Evolutionary conservation across 2,113 vertebrate species (phyloP).

Genomic region (Hydropotes inermis): DNA sequence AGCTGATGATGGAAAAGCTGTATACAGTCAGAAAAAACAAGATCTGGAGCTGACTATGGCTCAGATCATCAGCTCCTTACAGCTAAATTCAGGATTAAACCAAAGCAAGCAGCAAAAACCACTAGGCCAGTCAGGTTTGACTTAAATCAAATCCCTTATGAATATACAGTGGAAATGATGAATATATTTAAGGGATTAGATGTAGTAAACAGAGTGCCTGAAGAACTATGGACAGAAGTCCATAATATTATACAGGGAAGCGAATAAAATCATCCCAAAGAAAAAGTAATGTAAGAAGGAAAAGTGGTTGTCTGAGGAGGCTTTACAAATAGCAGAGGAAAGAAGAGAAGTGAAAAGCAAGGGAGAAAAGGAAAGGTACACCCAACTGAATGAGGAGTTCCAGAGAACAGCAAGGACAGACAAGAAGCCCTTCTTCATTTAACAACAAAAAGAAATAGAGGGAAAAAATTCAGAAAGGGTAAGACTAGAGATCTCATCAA

Average conservation of each 20-base stretch:
- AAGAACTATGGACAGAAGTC: background rate
- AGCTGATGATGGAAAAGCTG: background rate
- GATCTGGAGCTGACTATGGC: background rate
- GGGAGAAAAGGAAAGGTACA: background rate
- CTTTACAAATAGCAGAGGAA: background rate
- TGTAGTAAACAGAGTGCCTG: background rate
- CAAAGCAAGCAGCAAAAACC: background rate
- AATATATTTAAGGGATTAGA: background rate
- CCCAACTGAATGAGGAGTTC: background rate
- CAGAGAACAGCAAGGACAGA: background rate
- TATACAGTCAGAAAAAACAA: background rate
- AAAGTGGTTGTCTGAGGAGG: background rate
- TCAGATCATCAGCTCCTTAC: background rate
- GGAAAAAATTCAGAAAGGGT: background rate
- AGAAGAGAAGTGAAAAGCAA: background rate
- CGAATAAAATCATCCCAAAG: background rate
- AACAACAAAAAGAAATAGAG: background rate
- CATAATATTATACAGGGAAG: background rate
- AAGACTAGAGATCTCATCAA: background rate
- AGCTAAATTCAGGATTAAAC: background rate
- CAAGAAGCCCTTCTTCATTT: background rate
- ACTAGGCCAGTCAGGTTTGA: background rate
- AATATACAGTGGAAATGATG: background rate
- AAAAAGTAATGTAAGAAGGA: background rate
- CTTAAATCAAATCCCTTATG: background rate